Conservation (phyloP, 1,140 invertebrate species). For the Trichoplusia ni region DNA sequence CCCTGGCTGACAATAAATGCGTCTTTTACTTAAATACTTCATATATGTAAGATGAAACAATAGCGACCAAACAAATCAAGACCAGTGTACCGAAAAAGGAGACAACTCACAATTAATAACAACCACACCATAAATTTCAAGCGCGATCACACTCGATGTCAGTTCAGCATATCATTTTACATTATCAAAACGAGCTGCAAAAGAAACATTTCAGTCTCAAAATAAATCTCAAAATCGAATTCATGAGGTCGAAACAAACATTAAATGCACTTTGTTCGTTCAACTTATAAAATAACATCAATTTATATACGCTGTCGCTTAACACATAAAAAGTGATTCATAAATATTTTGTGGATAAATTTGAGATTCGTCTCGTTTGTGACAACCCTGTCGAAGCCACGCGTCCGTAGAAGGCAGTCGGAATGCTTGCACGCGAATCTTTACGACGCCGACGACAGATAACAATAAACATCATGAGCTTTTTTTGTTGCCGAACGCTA, state of each 20-base stretch:
- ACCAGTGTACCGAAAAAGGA: too few relatives aligned
- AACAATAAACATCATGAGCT: conserved; percentile 53
- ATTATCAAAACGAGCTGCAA: not conserved
- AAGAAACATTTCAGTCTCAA: not conserved
- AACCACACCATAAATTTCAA: too few relatives aligned
- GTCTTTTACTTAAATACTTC: too few relatives aligned
- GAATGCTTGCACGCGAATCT: conserved; percentile 40
- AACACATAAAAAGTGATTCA: conserved; percentile 22
- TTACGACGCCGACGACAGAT: conserved; percentile 38
- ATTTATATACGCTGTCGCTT: conserved; percentile 17
- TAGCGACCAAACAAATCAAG: too few relatives aligned
- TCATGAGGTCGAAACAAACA: conserved; percentile 3
- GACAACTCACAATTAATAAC: too few relatives aligned
- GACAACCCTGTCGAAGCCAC: conserved; percentile 25
- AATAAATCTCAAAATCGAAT: conserved; percentile 11
- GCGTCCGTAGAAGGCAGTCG: conserved; percentile 33
- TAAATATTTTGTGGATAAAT: conserved; percentile 16
- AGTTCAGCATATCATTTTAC: conserved; percentile 1
- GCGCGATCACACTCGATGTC: not conserved
- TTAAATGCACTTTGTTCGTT: not conserved
- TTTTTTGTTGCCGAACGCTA: conserved; percentile 37
- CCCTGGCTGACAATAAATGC: too few relatives aligned
- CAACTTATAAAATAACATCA: conserved; percentile 7
- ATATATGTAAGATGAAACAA: too few relatives aligned
- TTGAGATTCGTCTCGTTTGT: not conserved